Conservation (phyloP, 2,888 invertebrate species). For the Chymomyza procnemis region DNA sequence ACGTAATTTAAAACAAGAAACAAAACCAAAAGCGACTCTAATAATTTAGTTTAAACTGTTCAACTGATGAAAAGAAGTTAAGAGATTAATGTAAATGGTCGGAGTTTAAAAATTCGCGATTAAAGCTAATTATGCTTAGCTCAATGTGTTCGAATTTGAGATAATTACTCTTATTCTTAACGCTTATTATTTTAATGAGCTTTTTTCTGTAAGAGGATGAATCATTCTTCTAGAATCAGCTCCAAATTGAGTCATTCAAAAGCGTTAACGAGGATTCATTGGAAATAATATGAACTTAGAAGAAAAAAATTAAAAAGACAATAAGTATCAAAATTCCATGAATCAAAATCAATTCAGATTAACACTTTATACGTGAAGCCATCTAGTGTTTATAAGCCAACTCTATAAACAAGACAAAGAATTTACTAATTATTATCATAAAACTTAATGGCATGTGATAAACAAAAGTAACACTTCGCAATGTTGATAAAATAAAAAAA, state of each 20-base stretch:
- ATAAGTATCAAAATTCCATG: not conserved
- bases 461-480: conserved; percentile 19
- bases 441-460: conserved; percentile 3
- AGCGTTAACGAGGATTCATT: not conserved
- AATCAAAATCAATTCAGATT: not conserved
- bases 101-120: not conserved
- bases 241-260: not conserved
- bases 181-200: too few relatives aligned
- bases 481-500: conserved; percentile 1
- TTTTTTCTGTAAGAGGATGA: not conserved
- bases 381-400: not conserved
- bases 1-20: not conserved
- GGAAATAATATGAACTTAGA: not conserved
- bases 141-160: not conserved
- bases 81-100: too few relatives aligned
- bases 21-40: not conserved
- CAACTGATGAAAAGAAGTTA: not conserved
- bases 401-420: not conserved
- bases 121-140: not conserved
- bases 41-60: not conserved
- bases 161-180: too few relatives aligned
- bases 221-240: not conserved
- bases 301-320: not conserved
- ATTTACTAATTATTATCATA: not conserved
- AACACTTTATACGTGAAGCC: not conserved